Evolutionary conservation across 1,140 invertebrate species (phyloP).

Genomic region (Propsilocerus akamusi): DNA sequence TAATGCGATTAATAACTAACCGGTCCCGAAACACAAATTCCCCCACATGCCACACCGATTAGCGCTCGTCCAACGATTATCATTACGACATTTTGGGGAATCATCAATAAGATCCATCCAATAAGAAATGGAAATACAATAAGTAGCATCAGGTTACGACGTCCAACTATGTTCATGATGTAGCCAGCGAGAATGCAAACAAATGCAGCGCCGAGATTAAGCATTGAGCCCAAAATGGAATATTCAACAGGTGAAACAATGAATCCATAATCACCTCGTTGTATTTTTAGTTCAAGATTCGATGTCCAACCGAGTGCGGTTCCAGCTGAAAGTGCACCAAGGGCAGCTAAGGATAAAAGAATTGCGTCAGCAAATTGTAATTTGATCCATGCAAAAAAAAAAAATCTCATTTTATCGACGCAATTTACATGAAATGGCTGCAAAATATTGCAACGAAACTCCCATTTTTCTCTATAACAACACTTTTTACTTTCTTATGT

Average conservation of each 20-base stretch:
- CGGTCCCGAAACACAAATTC: conserved; percentile 46
- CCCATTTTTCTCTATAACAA: no score
- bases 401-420: background rate
- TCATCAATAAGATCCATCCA: conserved; percentile 50
- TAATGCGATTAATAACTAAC: conserved; percentile 14
- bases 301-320: conserved; percentile 50
- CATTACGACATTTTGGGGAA: conserved; percentile 35
- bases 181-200: conserved; percentile 45
- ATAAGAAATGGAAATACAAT: conserved; percentile 42
- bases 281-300: conserved; percentile 34
- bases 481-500: no score
- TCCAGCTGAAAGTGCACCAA: conserved; percentile 25
- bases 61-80: conserved; percentile 49
- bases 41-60: conserved; percentile 43
- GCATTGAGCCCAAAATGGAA: conserved; percentile 45
- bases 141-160: conserved; percentile 45
- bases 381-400: background rate
- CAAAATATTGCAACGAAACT: background rate
- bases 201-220: conserved; percentile 42
- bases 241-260: conserved; percentile 25
- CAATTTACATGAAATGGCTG: background rate
- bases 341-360: background rate
- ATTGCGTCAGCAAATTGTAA: background rate
- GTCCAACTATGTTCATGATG: conserved; percentile 45
- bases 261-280: conserved; percentile 29